Conservation (phyloP, 1,140 invertebrate species). For the Dinoponera quadriceps region DNA sequence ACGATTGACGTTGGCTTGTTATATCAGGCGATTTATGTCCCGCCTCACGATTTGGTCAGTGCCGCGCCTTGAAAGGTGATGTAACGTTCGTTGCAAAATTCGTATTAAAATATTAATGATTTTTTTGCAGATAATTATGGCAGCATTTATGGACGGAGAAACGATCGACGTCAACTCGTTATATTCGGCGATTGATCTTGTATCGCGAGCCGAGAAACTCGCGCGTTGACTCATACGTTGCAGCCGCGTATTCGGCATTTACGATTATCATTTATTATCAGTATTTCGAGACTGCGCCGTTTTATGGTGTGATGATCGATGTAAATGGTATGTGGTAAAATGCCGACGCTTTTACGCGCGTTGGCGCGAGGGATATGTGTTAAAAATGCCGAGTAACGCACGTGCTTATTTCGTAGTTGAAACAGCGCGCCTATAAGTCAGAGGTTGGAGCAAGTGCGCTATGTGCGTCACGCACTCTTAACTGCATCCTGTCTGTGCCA, state of each 20-base stretch:
- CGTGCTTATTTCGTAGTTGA: constrained; percentile 47
- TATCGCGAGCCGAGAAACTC: background rate
- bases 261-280: background rate
- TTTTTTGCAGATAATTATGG: too few relatives aligned
- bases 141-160: too few relatives aligned
- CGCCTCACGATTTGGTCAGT: too few relatives aligned
- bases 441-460: constrained; percentile 48
- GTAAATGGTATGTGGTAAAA: constrained; percentile 22
- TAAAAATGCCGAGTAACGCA: constrained; percentile 27
- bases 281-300: constrained; percentile 4
- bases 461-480: constrained; percentile 60
- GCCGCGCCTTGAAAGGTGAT: too few relatives aligned
- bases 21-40: too few relatives aligned
- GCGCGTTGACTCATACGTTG: background rate
- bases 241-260: background rate
- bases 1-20: too few relatives aligned
- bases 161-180: too few relatives aligned
- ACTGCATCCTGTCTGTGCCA: constrained; percentile 49
- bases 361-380: background rate
- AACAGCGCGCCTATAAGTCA: constrained; percentile 49
- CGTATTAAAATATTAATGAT: too few relatives aligned
- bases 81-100: too few relatives aligned
- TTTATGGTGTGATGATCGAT: constrained; percentile 28
- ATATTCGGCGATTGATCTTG: too few relatives aligned
- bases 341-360: constrained; percentile 18